phyloP scores from a whole-genome alignment of 64 coral and sea anemone species.

The Platygyra sinensis region DNA sequence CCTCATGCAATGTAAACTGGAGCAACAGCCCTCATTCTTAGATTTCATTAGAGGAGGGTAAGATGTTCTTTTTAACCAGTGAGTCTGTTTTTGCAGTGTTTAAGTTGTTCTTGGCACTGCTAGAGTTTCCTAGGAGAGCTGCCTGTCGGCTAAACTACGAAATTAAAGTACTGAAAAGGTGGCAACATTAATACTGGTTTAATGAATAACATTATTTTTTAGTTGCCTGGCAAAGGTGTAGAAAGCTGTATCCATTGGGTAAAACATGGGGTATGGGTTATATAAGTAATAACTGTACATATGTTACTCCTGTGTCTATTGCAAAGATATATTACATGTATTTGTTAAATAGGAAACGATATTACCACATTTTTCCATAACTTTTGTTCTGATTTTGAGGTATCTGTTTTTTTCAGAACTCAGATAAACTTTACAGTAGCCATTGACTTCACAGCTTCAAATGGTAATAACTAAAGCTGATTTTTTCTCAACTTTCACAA shows the following conservation, averaged over 20 bases:
- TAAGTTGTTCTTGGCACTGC: no score
- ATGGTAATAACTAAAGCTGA: slow-evolving; percentile 70
- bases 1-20: slow-evolving; percentile 53
- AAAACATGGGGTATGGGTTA: no score
- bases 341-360: no score
- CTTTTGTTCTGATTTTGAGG: background rate
- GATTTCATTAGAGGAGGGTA: slow-evolving; percentile 85
- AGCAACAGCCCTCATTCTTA: slow-evolving; percentile 77
- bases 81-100: no score
- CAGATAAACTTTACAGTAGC: slow-evolving; percentile 98
- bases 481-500: no score
- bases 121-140: background rate
- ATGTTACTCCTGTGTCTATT: no score
- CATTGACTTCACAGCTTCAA: slow-evolving; percentile 98
- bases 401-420: slow-evolving; percentile 70
- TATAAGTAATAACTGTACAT: no score
- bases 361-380: background rate
- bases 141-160: background rate
- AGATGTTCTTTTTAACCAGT: background rate
- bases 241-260: no score
- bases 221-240: no score
- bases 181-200: no score
- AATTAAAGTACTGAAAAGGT: background rate
- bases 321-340: no score
- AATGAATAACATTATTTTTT: no score